phyloP scores from a whole-genome alignment of 2,888 invertebrate species.

The Spialia ferax region DNA sequence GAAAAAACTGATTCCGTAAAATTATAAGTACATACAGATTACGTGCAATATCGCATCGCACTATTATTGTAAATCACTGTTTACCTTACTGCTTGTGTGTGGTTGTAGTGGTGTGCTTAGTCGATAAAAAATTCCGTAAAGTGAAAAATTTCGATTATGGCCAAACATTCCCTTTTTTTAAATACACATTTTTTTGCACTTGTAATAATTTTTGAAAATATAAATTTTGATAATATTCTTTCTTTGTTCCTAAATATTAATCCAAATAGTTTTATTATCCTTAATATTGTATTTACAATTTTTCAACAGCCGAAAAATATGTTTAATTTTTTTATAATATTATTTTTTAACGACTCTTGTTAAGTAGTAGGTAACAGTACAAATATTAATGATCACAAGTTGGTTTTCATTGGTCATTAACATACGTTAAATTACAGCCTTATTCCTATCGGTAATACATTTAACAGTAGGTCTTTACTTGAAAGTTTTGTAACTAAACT shows the following conservation, averaged over 20 bases:
- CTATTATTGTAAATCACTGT: slow-evolving; percentile 74
- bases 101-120: slow-evolving; percentile 77
- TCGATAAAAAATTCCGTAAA: slow-evolving; percentile 81
- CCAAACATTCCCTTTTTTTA: slow-evolving; percentile 82
- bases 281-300: slow-evolving; percentile 87
- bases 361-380: slow-evolving; percentile 88
- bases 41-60: slow-evolving; percentile 79
- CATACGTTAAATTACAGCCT: slow-evolving; percentile 85
- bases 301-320: slow-evolving; percentile 87
- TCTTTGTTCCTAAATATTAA: slow-evolving; percentile 86
- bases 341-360: slow-evolving; percentile 87
- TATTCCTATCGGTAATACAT: slow-evolving; percentile 79
- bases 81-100: slow-evolving; percentile 80
- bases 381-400: slow-evolving; percentile 88
- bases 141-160: slow-evolving; percentile 80
- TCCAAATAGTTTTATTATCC: slow-evolving; percentile 87
- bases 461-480: slow-evolving; percentile 81
- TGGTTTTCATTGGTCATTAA: slow-evolving; percentile 88
- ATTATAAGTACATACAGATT: slow-evolving; percentile 69
- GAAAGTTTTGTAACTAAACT: slow-evolving; percentile 69
- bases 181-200: slow-evolving; percentile 82
- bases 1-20: slow-evolving; percentile 72
- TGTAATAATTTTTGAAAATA: slow-evolving; percentile 87
- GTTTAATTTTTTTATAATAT: slow-evolving; percentile 86
- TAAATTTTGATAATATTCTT: slow-evolving; percentile 87